Base-by-base conservation (phyloP, 2,888 invertebrate species). In the Homarus gammarus region DNA sequence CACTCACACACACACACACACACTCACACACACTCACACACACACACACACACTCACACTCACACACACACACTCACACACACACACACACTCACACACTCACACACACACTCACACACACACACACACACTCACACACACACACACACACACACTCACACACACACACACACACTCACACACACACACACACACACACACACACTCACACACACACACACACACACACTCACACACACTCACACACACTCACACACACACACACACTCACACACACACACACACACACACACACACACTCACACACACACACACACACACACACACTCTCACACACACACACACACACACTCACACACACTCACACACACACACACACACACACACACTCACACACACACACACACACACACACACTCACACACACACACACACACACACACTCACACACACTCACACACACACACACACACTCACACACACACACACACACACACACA, bases 81-180 rank as follows among this genome's bases (percentile, higher is more conserved):
- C 77, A 36, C 40, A 40, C 44, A 77, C 77, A 40, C 38, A 2
- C 31, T 36, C 73, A 33, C 73, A 8, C 73, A 3, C 5, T 12
- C 12, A 18, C 12, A 12, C 77, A 77, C 10, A 77, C 77, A 33
- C 40, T 77, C 77, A 2, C 2, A 77, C 49, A 2, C 22, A 2
- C 2, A 75, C 40, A 31, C 31, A 31, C 40, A 75, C 10, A 75
- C 10, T 75, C 18, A 75, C 8, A 31, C 12, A 31, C 10, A 75
- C 6, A 75, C n/a, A 77, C n/a, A 40, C n/a, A 40, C 2, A 77
- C 8, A 77, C 15, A 40, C 49, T 38, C 49, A 33, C 22, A 77
- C n/a, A 38, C 49, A 75, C 40, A 77, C 49, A 84, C 68, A 64
- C 49, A 56, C 81, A 81, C 81, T 61, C 81, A 81, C 81, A 81